phyloP scores from a whole-genome alignment of 1,140 invertebrate genomes.

The Steinernema khuongi region DNA sequence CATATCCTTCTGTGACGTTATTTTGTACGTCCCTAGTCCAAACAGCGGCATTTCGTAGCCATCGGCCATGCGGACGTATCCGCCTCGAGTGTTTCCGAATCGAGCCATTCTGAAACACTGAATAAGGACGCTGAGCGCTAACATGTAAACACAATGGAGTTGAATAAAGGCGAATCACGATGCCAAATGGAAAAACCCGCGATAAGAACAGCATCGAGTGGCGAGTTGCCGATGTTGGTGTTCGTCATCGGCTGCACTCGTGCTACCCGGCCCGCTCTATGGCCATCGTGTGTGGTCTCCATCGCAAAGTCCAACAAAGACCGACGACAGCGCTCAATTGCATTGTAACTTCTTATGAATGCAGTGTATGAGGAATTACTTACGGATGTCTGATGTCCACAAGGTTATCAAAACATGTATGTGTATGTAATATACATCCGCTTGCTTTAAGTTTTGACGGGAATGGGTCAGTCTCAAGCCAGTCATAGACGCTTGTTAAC shows the following conservation, averaged over 20 bases:
- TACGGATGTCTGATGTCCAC: too few species aligned
- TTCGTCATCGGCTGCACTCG: not conserved
- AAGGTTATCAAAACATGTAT: too few species aligned
- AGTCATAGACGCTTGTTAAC: too few species aligned
- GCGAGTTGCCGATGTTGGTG: not conserved
- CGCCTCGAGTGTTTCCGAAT: not conserved
- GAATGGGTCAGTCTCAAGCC: too few species aligned
- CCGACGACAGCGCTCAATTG: too few species aligned
- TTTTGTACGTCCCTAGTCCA: not conserved
- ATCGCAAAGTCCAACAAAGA: not conserved
- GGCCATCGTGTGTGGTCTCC: not conserved
- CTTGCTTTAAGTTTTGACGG: too few species aligned
- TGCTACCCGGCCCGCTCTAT: not conserved
- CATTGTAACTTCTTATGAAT: too few species aligned
- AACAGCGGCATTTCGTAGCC: constrained; percentile 11
- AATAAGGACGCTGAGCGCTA: too few species aligned
- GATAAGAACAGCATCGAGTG: not conserved
- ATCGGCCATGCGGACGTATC: not conserved
- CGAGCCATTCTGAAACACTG: not conserved
- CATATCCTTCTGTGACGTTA: not conserved
- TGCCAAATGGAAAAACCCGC: not conserved
- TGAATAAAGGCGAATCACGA: not conserved
- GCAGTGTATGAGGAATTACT: too few species aligned
- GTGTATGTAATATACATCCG: too few species aligned
- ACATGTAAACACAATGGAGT: not conserved